Conservation (phyloP, 2,888 invertebrate genomes). For the Lathronympha strigana region DNA sequence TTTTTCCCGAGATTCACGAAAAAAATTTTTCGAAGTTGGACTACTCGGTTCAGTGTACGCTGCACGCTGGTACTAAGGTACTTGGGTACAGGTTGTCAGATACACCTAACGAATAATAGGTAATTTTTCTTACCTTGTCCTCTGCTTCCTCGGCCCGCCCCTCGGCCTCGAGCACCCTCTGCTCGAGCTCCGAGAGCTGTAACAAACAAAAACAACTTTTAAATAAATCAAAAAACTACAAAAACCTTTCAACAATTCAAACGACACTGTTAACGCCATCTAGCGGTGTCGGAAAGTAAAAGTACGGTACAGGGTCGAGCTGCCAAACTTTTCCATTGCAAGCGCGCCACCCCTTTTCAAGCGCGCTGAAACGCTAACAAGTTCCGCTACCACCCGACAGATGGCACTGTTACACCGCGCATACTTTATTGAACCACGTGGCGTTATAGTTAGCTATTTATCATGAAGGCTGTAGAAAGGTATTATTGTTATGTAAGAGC, state of each 20-base stretch:
- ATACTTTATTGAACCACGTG: slow-evolving; percentile 80
- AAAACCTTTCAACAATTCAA: slow-evolving; percentile 30
- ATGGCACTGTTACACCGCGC: slow-evolving; percentile 64
- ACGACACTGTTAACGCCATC: slow-evolving; percentile 63
- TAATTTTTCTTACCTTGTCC: slow-evolving; percentile 90
- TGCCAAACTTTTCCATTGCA: slow-evolving; percentile 42
- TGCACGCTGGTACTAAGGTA: too few relatives aligned
- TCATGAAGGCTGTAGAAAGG: slow-evolving; percentile 69
- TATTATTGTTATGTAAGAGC: slow-evolving; percentile 83
- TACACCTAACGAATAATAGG: neutral
- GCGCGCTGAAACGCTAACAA: slow-evolving; percentile 44
- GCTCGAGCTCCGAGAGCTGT: slow-evolving; percentile 97
- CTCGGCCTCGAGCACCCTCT: slow-evolving; percentile 96
- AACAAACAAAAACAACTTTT: slow-evolving; percentile 69
- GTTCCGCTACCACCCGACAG: slow-evolving; percentile 67
- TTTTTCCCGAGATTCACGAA: too few relatives aligned
- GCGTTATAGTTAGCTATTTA: slow-evolving; percentile 61
- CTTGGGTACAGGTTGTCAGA: too few relatives aligned
- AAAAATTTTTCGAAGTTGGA: too few relatives aligned
- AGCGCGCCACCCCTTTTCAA: slow-evolving; percentile 48
- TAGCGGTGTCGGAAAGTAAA: slow-evolving; percentile 45
- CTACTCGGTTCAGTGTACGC: too few relatives aligned
- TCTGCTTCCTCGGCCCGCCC: slow-evolving; percentile 96
- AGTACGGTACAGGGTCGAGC: slow-evolving; percentile 33
- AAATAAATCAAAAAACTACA: slow-evolving; percentile 10